Evolutionary conservation across 1,140 invertebrate genomes (phyloP).

Genomic region (Lepidurus arcticus): DNA sequence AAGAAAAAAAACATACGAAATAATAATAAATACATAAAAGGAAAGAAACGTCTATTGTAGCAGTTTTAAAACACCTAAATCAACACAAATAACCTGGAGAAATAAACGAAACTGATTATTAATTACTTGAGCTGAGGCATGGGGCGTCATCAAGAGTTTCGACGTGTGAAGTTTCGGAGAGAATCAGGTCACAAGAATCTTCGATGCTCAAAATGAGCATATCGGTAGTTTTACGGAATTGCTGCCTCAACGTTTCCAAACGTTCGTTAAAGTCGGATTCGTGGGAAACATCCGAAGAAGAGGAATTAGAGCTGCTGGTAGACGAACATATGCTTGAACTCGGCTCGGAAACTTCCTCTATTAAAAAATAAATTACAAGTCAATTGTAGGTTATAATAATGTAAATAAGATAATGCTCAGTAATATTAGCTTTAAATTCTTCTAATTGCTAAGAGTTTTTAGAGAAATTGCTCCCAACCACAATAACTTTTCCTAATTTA

Average conservation of each 20-base stretch:
- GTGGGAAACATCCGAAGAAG: conserved; percentile 35
- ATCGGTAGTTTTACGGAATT: conserved; percentile 38
- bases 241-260: conserved; percentile 38
- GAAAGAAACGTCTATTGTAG: too few species aligned
- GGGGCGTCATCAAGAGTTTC: not conserved
- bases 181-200: conserved; percentile 23
- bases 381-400: not conserved
- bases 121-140: not conserved
- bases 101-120: not conserved
- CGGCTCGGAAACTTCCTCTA: conserved; percentile 40
- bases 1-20: not conserved
- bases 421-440: too few species aligned
- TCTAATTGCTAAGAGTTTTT: too few species aligned
- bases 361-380: conserved; percentile 24
- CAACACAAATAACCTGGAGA: too few species aligned
- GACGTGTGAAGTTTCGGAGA: not conserved
- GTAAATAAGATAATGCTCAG: too few species aligned
- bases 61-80: too few species aligned
- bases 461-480: too few species aligned
- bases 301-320: conserved; percentile 26
- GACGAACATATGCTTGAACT: conserved; percentile 29
- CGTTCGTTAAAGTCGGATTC: conserved; percentile 39
- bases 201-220: conserved; percentile 35
- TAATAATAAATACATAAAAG: too few species aligned
- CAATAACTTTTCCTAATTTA: too few species aligned